Conservation (phyloP, 2,113 vertebrate genomes). For the Polypterus senegalus region DNA sequence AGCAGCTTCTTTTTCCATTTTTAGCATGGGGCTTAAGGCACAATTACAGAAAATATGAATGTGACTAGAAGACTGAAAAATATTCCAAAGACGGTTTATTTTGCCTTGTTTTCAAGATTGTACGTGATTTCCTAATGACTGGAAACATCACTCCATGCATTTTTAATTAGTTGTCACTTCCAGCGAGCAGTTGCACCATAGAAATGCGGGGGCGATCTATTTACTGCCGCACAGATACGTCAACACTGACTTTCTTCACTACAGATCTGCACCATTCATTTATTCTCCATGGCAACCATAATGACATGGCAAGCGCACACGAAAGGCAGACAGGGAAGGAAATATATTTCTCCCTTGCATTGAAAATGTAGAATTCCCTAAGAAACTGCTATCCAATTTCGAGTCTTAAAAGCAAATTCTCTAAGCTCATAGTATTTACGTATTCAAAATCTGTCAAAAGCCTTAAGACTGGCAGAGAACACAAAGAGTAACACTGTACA, state of each 20-base stretch:
- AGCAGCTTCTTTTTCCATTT: too few species aligned
- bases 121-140: too few species aligned
- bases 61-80: too few species aligned
- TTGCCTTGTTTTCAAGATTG: too few species aligned
- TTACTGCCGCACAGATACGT: slow-evolving; percentile 35
- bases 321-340: slow-evolving; percentile 25
- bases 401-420: slow-evolving; percentile 19
- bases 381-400: slow-evolving; percentile 15
- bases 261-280: slow-evolving; percentile 34
- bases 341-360: slow-evolving; percentile 26
- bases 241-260: slow-evolving; percentile 38
- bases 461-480: too few species aligned
- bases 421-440: slow-evolving; percentile 19
- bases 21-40: too few species aligned
- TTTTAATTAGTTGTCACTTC: slow-evolving; percentile 25
- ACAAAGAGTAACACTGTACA: too few species aligned
- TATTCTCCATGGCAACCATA: slow-evolving; percentile 61
- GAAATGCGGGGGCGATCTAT: slow-evolving; percentile 17
- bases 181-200: slow-evolving; percentile 17
- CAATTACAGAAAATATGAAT: too few species aligned
- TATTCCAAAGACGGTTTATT: too few species aligned
- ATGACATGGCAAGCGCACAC: slow-evolving; percentile 32
- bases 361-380: slow-evolving; percentile 31
- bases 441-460: slow-evolving; percentile 16
- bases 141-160: background rate